phyloP scores from a whole-genome alignment of 2,888 invertebrate genomes.

The Argyresthia goedartella region DNA sequence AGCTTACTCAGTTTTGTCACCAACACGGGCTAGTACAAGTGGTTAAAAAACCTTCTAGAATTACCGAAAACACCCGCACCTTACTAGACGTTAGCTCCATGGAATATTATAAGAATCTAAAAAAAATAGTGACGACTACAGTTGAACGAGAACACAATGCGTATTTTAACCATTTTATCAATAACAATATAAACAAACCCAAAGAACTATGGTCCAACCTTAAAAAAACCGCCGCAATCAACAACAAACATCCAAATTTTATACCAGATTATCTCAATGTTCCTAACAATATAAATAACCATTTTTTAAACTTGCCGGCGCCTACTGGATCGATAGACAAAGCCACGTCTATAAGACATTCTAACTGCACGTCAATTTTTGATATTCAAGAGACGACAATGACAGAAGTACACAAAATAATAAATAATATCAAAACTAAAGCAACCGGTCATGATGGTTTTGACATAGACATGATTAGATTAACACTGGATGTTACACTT shows the following conservation, averaged over 20 bases:
- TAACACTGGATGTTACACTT: constrained; percentile 8
- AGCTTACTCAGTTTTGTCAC: neutral
- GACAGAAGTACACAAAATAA: constrained; percentile 7
- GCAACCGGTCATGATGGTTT: constrained; percentile 10
- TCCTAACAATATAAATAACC: constrained; percentile 4
- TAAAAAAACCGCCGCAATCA: neutral
- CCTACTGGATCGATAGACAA: neutral
- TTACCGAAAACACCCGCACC: constrained; percentile 4
- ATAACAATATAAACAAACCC: constrained; percentile 9
- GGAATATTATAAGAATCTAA: constrained; percentile 5
- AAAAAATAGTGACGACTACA: constrained; percentile 9
- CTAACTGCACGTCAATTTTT: neutral
- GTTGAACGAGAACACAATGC: constrained; percentile 12
- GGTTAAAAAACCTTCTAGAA: constrained; percentile 13
- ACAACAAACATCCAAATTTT: neutral
- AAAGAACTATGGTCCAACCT: constrained; percentile 8
- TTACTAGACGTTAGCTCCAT: neutral
- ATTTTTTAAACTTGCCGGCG: neutral
- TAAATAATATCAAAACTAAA: constrained; percentile 8
- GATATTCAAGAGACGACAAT: neutral
- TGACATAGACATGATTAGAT: constrained; percentile 10
- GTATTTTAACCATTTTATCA: constrained; percentile 10
- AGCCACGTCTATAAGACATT: neutral
- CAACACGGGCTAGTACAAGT: neutral
- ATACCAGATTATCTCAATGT: neutral